Conservation (phyloP, 2,888 invertebrate species). For the Brassicogethes aeneus region DNA sequence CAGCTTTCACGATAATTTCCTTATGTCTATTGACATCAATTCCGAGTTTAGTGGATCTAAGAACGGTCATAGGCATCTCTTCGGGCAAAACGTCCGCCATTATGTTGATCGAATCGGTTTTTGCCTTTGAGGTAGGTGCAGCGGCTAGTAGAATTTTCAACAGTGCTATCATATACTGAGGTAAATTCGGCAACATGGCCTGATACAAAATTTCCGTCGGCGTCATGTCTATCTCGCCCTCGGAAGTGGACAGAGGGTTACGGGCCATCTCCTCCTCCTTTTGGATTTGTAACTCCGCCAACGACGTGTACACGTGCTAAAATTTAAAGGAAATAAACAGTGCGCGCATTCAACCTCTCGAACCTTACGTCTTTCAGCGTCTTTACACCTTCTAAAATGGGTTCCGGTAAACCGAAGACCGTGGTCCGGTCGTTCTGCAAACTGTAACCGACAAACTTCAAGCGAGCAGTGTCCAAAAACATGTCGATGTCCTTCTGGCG, state of each 20-base stretch:
- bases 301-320: constrained; percentile 87
- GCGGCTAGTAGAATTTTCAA: constrained; percentile 95
- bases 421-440: constrained; percentile 80
- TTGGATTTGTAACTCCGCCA: constrained; percentile 86
- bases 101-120: constrained; percentile 96
- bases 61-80: constrained; percentile 93
- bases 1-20: constrained; percentile 95
- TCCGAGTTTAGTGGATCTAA: constrained; percentile 90
- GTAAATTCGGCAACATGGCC: constrained; percentile 91
- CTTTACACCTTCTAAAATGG: constrained; percentile 92
- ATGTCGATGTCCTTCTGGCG: constrained; percentile 87
- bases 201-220: constrained; percentile 85
- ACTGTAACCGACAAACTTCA: constrained; percentile 94
- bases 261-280: constrained; percentile 85
- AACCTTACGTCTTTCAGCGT: constrained; percentile 62
- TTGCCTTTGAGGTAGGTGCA: constrained; percentile 97
- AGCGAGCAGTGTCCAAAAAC: constrained; percentile 82
- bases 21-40: constrained; percentile 98
- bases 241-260: constrained; percentile 81
- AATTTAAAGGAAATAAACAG: neutral
- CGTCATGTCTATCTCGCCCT: constrained; percentile 69
- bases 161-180: constrained; percentile 95
- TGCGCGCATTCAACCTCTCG: too few species aligned
- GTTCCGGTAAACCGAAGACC: constrained; percentile 89
- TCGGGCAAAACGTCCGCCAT: constrained; percentile 96